phyloP scores from a whole-genome alignment of 35 echinoderm and acorn worm species.

The Acanthaster planci region DNA sequence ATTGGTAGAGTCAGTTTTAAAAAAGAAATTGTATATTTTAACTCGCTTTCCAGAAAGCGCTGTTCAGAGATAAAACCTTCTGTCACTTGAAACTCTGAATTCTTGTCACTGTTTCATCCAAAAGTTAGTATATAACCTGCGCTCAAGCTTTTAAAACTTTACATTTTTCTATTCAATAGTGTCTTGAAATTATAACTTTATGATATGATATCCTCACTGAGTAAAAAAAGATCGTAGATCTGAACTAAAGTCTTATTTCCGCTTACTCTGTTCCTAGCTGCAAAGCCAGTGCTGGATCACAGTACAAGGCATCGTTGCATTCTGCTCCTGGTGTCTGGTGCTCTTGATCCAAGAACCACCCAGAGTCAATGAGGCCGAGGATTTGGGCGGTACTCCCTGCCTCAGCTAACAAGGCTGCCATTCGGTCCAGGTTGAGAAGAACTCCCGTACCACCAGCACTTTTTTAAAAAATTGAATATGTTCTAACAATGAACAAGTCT shows the following conservation, averaged over 20 bases:
- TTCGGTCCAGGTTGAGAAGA: slow-evolving; percentile 75
- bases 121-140: too few relatives aligned
- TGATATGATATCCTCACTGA: background rate
- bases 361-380: slow-evolving; percentile 80
- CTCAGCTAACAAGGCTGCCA: slow-evolving; percentile 54
- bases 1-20: too few relatives aligned
- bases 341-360: slow-evolving; percentile 89
- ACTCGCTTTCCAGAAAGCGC: too few relatives aligned
- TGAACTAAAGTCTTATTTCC: background rate
- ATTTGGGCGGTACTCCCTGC: slow-evolving; percentile 73
- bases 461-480: background rate
- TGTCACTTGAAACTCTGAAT: too few relatives aligned
- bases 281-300: slow-evolving; percentile 72
- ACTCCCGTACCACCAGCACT: slow-evolving; percentile 96
- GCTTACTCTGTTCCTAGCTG: slow-evolving; percentile 87
- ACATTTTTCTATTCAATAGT: too few relatives aligned
- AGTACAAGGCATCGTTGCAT: slow-evolving; percentile 66
- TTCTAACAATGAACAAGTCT: background rate
- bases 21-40: too few relatives aligned
- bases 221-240: slow-evolving; percentile 4
- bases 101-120: too few relatives aligned
- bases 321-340: slow-evolving; percentile 47
- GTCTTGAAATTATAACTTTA: too few relatives aligned
- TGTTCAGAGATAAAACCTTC: too few relatives aligned
- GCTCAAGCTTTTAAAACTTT: too few relatives aligned